Base-by-base conservation (phyloP, 2,888 invertebrate species). In the Spodoptera exigua region DNA sequence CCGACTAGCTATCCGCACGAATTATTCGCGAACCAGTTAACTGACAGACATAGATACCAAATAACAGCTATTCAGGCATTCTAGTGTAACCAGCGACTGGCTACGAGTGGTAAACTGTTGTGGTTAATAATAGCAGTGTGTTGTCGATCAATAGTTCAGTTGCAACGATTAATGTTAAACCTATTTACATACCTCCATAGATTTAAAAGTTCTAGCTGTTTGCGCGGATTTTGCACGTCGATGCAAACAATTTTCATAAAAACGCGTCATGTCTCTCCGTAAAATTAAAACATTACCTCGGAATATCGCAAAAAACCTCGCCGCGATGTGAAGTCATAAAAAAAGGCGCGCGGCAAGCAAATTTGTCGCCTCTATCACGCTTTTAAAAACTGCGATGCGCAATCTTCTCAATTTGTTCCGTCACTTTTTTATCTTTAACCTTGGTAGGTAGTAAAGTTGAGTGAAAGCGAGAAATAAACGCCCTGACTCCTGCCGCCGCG, bases 361-460 rank as follows among this genome's bases (percentile, higher is more conserved):
- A 44, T 35, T 44, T 57, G 45, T 35, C 46, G 46, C 37, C 37
- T 47, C 40, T 40, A 52, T 40, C 35, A 56, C 58, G 59, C 57
- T 64, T 62, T 64, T 55, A 61, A 61, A 69, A 62, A 69, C 40
- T 51, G 43, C 18, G 54, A 54, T 54, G 53, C 61, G 54, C 49
- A 69, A 70, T 70, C 61, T 73, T 70, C 56, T 57, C 60, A 61
- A 53, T 46, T 53, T 27, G 49, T 63, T 58, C 61, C 62, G 53
- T 60, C 46, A 52, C 55, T 76, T 70, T 73, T 70, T 67, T 72
- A 74, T 76, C 78, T 81, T 67, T 70, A 74, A 76, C 73, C 79
- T 82, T 82, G 82, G 81, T 82, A 81, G 78, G 81, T 82, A 81
- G 78, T 82, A 80, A 86, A 85, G 75, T 82, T 79, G 17, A 68